Conservation (phyloP, 1,140 invertebrate genomes). For the Zaprionus tsacasi region DNA sequence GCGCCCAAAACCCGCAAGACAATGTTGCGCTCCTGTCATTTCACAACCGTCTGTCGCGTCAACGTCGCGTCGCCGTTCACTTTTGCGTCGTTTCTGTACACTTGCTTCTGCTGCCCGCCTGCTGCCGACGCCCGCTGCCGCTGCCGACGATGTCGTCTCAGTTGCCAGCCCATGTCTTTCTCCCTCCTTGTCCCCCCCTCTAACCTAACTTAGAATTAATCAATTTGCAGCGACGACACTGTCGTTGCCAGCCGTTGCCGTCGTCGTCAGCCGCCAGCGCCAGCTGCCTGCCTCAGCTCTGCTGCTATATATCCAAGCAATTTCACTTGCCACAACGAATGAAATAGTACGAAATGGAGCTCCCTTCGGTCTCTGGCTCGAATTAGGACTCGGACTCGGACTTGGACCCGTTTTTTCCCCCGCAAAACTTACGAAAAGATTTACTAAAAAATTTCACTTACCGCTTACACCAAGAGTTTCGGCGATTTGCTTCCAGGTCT, state of each 20-base stretch:
- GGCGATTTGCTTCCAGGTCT: conserved; percentile 82
- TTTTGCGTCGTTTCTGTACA: conserved; percentile 76
- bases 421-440: conserved; percentile 60
- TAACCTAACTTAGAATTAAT: conserved; percentile 41
- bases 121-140: conserved; percentile 49
- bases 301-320: conserved; percentile 34
- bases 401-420: conserved; percentile 33
- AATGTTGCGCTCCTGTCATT: conserved; percentile 54
- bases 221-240: conserved; percentile 45
- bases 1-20: neutral
- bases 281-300: conserved; percentile 8
- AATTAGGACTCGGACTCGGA: neutral
- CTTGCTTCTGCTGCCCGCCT: conserved; percentile 57
- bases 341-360: conserved; percentile 9
- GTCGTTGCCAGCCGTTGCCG: conserved; percentile 22
- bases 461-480: conserved; percentile 82
- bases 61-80: conserved; percentile 70
- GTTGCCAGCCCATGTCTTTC: conserved; percentile 43
- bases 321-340: conserved; percentile 42
- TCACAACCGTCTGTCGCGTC: conserved; percentile 65
- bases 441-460: conserved; percentile 67
- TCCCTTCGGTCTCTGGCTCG: conserved; percentile 20
- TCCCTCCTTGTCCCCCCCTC: conserved; percentile 2
- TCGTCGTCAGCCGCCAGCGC: neutral
- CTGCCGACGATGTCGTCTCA: conserved; percentile 47